Conservation (phyloP, 2,113 vertebrate species). For the Nansenia antarctica region DNA sequence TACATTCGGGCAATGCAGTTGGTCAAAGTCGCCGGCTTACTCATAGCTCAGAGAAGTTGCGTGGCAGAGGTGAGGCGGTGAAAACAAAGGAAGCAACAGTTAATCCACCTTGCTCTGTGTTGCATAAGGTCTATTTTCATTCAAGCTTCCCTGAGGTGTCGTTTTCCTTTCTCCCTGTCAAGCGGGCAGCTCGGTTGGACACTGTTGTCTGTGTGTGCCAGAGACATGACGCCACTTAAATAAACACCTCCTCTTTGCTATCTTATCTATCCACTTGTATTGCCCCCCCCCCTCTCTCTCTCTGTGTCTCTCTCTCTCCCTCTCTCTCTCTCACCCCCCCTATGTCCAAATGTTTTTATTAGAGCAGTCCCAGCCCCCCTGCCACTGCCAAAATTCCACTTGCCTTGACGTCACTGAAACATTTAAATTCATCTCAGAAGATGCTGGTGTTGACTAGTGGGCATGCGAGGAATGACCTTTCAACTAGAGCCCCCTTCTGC, state of each 20-base stretch:
- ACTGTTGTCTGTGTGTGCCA: slow-evolving; percentile 41
- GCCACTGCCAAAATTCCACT: slow-evolving; percentile 66
- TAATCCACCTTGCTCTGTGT: slow-evolving; percentile 21
- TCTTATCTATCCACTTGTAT: slow-evolving; percentile 55
- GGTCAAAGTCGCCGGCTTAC: slow-evolving; percentile 39
- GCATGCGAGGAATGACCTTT: slow-evolving; percentile 68
- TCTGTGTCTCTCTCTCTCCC: slow-evolving; percentile 2
- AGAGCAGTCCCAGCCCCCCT: slow-evolving; percentile 61
- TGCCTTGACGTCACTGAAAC: slow-evolving; percentile 79
- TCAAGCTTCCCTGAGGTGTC: slow-evolving; percentile 4
- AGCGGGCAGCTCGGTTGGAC: slow-evolving; percentile 22
- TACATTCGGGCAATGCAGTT: slow-evolving; percentile 77
- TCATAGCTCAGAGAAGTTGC: slow-evolving; percentile 48
- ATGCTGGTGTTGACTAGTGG: slow-evolving; percentile 81
- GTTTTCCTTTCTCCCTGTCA: neutral
- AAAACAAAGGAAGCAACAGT: neutral
- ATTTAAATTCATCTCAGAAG: slow-evolving; percentile 81
- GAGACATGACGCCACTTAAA: slow-evolving; percentile 61
- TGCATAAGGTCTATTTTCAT: slow-evolving; percentile 37
- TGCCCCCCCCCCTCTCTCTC: slow-evolving; percentile 1
- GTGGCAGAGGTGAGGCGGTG: slow-evolving; percentile 5
- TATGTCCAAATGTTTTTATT: slow-evolving; percentile 29
- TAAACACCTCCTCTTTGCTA: slow-evolving; percentile 56
- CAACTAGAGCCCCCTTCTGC: slow-evolving; percentile 33
- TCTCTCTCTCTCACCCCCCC: slow-evolving; percentile 1